Conservation (phyloP, 37 sponge, comb jelly and placozoan species). For the Halisarca cf. caerulea region DNA sequence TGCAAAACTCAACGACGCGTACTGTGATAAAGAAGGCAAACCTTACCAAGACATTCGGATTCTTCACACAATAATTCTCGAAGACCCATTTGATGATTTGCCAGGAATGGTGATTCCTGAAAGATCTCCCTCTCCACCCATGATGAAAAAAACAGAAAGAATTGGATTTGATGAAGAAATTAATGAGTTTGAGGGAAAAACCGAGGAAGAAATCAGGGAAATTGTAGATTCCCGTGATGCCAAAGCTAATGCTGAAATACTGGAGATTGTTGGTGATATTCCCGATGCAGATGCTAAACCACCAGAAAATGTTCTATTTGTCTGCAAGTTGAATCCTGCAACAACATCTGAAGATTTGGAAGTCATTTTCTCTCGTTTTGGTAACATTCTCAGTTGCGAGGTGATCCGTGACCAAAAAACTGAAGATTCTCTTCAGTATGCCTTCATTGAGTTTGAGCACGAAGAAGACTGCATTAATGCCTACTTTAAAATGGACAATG, state of each 20-base stretch:
- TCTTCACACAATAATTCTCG: slow-evolving; percentile 92
- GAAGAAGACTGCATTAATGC: slow-evolving; percentile 95
- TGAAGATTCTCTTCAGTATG: slow-evolving; percentile 96
- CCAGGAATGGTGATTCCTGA: slow-evolving; percentile 61
- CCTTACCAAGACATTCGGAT: slow-evolving; percentile 95
- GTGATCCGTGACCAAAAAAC: slow-evolving; percentile 96
- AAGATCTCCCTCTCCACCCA: slow-evolving; percentile 85
- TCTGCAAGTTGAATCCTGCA: slow-evolving; percentile 96
- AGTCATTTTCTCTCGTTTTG: slow-evolving; percentile 97
- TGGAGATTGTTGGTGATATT: slow-evolving; percentile 97
- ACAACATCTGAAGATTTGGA: slow-evolving; percentile 96
- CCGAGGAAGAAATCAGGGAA: slow-evolving; percentile 79
- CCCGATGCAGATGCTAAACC: slow-evolving; percentile 97
- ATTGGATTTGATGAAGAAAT: slow-evolving; percentile 93
- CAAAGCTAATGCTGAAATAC: slow-evolving; percentile 89
- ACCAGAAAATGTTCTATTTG: slow-evolving; percentile 96
- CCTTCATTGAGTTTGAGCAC: slow-evolving; percentile 95
- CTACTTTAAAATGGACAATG: slow-evolving; percentile 99
- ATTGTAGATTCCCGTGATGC: slow-evolving; percentile 61
- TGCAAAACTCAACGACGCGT: slow-evolving; percentile 80
- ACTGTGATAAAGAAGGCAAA: slow-evolving; percentile 84
- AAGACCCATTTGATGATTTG: slow-evolving; percentile 89
- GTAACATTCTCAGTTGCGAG: slow-evolving; percentile 89
- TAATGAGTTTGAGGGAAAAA: slow-evolving; percentile 84
- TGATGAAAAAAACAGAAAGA: slow-evolving; percentile 46